phyloP scores from a whole-genome alignment of 2,113 vertebrate species.

The Gnathonemus longibarbis region DNA sequence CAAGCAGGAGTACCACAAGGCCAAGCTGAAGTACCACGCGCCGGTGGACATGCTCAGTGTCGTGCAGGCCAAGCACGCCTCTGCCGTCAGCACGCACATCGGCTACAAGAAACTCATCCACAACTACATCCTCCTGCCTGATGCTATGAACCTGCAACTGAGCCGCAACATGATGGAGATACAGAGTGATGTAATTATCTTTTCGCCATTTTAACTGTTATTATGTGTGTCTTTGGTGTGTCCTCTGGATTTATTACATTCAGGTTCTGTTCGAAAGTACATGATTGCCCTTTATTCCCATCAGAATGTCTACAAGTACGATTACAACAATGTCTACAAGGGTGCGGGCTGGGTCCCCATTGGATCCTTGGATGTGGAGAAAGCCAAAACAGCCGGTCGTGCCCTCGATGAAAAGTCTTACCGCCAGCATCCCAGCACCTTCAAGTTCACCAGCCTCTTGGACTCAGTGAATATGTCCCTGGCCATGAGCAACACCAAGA shows the following conservation, averaged over 20 bases:
- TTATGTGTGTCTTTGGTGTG: not conserved
- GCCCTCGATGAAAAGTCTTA: conserved; percentile 68
- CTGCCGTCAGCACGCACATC: conserved; percentile 62
- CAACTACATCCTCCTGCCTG: conserved; percentile 73
- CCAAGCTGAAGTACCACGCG: conserved; percentile 79
- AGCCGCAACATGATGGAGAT: conserved; percentile 77
- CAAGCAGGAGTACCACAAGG: conserved; percentile 82
- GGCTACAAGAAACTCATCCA: conserved; percentile 78
- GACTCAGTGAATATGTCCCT: conserved; percentile 80
- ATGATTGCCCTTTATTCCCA: not conserved
- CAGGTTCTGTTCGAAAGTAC: not conserved
- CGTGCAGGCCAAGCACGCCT: conserved; percentile 73
- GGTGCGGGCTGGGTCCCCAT: conserved; percentile 79
- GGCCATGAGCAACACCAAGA: conserved; percentile 78
- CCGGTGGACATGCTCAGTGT: conserved; percentile 83
- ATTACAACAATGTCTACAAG: conserved; percentile 81
- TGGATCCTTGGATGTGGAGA: conserved; percentile 77
- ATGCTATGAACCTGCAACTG: conserved; percentile 69
- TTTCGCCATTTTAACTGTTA: not conserved
- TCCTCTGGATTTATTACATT: not conserved
- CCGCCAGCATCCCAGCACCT: conserved; percentile 63
- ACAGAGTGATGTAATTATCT: conserved; percentile 82
- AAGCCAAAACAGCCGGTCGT: conserved; percentile 62
- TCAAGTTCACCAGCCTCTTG: conserved; percentile 82
- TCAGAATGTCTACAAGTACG: conserved; percentile 51